Conservation (phyloP, 2,888 invertebrate genomes). For the Apodemia zela region DNA sequence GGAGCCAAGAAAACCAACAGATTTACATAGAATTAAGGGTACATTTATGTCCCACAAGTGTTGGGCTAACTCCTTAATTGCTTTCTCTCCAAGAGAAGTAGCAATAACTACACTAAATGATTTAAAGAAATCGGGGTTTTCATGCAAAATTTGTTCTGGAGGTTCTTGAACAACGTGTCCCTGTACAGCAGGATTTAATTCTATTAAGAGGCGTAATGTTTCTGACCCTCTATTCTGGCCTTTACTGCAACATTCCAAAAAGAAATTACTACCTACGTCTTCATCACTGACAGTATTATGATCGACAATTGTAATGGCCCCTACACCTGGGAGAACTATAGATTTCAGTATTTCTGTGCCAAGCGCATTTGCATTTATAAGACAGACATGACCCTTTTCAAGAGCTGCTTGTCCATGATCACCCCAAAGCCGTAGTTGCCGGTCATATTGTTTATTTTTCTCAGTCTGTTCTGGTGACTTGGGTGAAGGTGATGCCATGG, state of each 20-base stretch:
- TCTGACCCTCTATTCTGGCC: conserved; percentile 92
- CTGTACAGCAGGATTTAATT: conserved; percentile 95
- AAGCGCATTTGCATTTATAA: conserved; percentile 95
- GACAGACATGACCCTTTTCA: conserved; percentile 93
- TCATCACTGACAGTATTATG: conserved; percentile 91
- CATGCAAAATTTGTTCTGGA: conserved; percentile 89
- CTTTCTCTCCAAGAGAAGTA: conserved; percentile 87
- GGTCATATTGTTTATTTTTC: conserved; percentile 89
- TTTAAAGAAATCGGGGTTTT: conserved; percentile 93
- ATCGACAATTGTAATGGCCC: conserved; percentile 95
- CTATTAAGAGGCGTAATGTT: conserved; percentile 89
- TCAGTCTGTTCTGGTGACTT: conserved; percentile 88
- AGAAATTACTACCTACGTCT: conserved; percentile 97
- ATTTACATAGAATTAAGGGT: conserved; percentile 92
- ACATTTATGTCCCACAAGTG: conserved; percentile 92
- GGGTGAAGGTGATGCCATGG: conserved; percentile 85
- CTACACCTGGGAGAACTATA: conserved; percentile 95
- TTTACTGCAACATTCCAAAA: conserved; percentile 89
- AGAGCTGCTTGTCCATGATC: conserved; percentile 96
- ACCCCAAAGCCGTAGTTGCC: conserved; percentile 97
- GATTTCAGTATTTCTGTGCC: conserved; percentile 98
- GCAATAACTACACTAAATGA: conserved; percentile 93
- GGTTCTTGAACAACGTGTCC: conserved; percentile 96
- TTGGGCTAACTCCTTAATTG: conserved; percentile 86
- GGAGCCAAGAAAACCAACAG: conserved; percentile 95